These are phyloP conservation scores for Tupaia tana DNA, from an alignment of 2,113 vertebrate species.

Conservation along the genomic window DNA sequence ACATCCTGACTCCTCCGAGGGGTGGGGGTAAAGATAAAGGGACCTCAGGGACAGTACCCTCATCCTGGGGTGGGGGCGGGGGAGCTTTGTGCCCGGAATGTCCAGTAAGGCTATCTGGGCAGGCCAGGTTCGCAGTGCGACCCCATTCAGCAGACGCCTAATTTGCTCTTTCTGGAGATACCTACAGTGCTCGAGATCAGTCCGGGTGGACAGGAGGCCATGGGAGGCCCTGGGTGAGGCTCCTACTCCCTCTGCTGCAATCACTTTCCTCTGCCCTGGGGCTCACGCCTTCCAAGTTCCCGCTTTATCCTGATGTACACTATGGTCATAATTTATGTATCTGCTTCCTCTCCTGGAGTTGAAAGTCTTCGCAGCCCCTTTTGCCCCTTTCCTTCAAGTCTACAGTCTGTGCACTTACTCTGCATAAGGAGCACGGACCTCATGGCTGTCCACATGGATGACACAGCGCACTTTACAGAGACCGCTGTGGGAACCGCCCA, in stretches of 20 bases:
- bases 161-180: background rate
- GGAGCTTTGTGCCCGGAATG: background rate
- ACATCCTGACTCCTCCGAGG: background rate
- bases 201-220: background rate
- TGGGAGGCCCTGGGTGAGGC: background rate
- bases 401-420: background rate
- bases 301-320: background rate
- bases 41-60: background rate
- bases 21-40: background rate
- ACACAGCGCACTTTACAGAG: background rate
- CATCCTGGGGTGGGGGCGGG: background rate
- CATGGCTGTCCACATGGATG: too few species aligned
- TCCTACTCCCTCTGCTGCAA: background rate
- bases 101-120: background rate
- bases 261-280: background rate
- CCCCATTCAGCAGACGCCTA: fast-evolving
- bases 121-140: too few species aligned
- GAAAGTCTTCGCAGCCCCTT: background rate
- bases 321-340: background rate
- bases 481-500: background rate
- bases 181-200: background rate
- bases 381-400: background rate
- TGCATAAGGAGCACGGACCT: background rate
- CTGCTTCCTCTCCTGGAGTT: background rate
- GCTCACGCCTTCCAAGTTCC: background rate